These are phyloP conservation scores for Aelia acuminata DNA, from an alignment of 2,888 invertebrate species.

Conservation along the genomic window DNA sequence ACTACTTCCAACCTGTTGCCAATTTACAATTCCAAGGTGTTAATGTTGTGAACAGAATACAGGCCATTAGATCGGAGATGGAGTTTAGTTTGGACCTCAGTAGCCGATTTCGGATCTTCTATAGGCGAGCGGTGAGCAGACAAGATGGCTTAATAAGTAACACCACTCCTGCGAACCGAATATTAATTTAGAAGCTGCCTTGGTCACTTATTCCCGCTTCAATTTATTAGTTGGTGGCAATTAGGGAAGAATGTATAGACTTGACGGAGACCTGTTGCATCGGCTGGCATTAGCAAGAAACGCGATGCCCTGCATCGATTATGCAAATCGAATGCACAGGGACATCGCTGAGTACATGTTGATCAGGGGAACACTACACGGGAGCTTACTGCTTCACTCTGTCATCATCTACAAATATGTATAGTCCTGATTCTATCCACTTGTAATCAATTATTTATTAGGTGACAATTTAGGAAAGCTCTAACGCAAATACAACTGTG, in stretches of 20 bases:
- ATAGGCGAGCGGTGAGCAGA: neutral
- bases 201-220: neutral
- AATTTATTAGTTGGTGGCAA: neutral
- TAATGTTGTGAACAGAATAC: neutral
- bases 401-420: slow-evolving; percentile 10
- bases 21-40: slow-evolving; percentile 17
- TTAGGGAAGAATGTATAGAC: slow-evolving; percentile 1
- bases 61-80: neutral
- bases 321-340: neutral
- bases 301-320: slow-evolving; percentile 22
- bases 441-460: too few species aligned
- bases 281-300: neutral
- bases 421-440: neutral
- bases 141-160: neutral
- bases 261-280: neutral
- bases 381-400: neutral
- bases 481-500: too few species aligned
- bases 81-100: neutral
- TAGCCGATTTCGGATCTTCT: neutral
- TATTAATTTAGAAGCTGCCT: neutral
- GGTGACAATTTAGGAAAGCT: too few species aligned
- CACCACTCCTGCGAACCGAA: neutral
- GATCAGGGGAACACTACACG: neutral
- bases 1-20: neutral
- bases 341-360: neutral